These are phyloP conservation scores for Pimephales promelas DNA, from an alignment of 2,113 vertebrate genomes.

Conservation along the genomic window DNA sequence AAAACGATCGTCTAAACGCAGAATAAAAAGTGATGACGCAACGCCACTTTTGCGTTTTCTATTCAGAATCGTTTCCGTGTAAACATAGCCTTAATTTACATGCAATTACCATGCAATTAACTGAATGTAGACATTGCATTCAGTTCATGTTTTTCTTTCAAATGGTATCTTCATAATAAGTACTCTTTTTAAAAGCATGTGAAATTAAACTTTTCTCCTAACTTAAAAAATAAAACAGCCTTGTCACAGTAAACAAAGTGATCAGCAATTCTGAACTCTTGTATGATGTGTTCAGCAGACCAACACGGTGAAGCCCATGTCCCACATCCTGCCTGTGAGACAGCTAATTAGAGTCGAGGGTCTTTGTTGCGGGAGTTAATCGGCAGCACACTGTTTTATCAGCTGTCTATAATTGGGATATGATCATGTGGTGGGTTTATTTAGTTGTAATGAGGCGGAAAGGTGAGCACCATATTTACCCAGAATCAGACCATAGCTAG, in stretches of 20 bases:
- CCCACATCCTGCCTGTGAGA: constrained; percentile 54
- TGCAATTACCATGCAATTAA: no score
- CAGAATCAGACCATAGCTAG: constrained; percentile 34
- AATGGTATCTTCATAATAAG: no score
- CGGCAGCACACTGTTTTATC: constrained; percentile 55
- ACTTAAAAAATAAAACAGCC: not conserved
- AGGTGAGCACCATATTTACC: constrained; percentile 51
- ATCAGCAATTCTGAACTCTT: constrained; percentile 4
- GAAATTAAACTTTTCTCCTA: not conserved
- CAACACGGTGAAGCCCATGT: constrained; percentile 18
- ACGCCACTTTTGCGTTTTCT: no score
- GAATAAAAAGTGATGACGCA: no score
- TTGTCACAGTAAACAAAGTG: constrained; percentile 1
- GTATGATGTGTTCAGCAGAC: constrained; percentile 20
- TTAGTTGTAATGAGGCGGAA: constrained; percentile 58
- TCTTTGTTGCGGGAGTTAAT: constrained; percentile 2
- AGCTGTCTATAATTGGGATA: constrained; percentile 61
- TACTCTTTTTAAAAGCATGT: no score
- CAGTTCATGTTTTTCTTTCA: no score
- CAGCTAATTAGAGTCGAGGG: constrained; percentile 39
- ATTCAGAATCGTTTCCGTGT: no score
- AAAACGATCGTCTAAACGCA: no score
- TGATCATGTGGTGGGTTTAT: constrained; percentile 56
- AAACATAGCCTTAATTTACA: no score
- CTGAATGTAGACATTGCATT: not conserved